Conservation (phyloP, 2,113 vertebrate species). For the Ibidorhyncha struthersii region DNA sequence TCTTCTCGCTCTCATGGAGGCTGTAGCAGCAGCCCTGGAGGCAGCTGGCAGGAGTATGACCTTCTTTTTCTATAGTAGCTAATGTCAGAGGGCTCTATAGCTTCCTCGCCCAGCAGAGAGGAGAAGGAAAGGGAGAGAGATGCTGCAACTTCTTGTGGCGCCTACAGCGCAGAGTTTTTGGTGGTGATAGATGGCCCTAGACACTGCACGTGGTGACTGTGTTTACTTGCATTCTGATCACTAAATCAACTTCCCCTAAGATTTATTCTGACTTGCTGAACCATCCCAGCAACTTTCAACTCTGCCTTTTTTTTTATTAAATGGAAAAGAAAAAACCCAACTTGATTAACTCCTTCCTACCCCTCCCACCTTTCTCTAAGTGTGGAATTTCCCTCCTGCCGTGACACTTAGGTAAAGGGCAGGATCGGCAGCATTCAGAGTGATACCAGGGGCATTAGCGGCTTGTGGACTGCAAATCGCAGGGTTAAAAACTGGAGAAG, state of each 20-base stretch:
- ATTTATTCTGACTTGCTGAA: conserved; percentile 34
- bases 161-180: not conserved
- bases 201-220: not conserved
- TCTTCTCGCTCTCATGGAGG: fast-evolving
- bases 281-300: not conserved
- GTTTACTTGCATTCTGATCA: not conserved
- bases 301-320: not conserved
- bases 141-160: not conserved
- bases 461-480: not conserved
- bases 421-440: not conserved
- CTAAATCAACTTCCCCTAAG: not conserved
- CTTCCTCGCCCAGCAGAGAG: not conserved
- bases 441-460: not conserved
- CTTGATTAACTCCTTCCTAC: conserved; percentile 22
- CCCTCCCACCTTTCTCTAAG: not conserved
- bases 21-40: not conserved
- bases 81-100: not conserved
- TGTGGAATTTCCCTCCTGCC: not conserved
- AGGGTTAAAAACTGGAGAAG: not conserved
- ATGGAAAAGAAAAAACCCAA: not conserved
- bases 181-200: not conserved
- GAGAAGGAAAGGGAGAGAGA: not conserved
- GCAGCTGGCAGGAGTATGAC: not conserved
- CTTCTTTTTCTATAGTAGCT: not conserved
- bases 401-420: not conserved